Evolutionary conservation across 2,113 vertebrate species (phyloP).

Genomic region (Carassius gibelio): DNA sequence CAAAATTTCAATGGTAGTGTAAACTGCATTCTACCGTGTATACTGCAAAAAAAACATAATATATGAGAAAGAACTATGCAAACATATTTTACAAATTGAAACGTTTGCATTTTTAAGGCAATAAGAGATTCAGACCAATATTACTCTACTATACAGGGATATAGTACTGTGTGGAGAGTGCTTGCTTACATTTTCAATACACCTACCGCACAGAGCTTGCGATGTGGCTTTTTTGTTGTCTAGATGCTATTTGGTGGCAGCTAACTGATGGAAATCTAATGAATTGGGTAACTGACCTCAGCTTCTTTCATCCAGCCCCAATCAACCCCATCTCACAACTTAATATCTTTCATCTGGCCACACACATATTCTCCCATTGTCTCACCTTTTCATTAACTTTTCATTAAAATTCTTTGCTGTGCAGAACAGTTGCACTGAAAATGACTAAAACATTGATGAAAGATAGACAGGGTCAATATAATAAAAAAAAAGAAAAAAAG

Average conservation of each 20-base stretch:
- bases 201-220: not conserved
- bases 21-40: no score
- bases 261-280: constrained; percentile 51
- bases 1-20: no score
- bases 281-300: constrained; percentile 60
- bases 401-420: constrained; percentile 9
- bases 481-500: not conserved
- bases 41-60: no score
- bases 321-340: not conserved
- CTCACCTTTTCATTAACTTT: constrained; percentile 33
- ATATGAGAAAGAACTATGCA: no score
- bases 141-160: no score
- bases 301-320: not conserved
- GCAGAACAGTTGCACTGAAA: not conserved
- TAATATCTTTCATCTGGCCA: constrained; percentile 10
- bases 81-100: no score
- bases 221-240: constrained; percentile 34
- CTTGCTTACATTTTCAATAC: not conserved
- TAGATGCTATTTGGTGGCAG: constrained; percentile 49
- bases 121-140: no score
- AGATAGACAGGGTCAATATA: not conserved
- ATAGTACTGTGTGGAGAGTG: no score
- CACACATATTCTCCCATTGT: not conserved
- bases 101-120: no score
- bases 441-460: not conserved